A percentile compares a stretch with the other conserved stretches of the same genome.
Conservation (phyloP, 2,113 vertebrate species). For the Megalops atlanticus region DNA sequence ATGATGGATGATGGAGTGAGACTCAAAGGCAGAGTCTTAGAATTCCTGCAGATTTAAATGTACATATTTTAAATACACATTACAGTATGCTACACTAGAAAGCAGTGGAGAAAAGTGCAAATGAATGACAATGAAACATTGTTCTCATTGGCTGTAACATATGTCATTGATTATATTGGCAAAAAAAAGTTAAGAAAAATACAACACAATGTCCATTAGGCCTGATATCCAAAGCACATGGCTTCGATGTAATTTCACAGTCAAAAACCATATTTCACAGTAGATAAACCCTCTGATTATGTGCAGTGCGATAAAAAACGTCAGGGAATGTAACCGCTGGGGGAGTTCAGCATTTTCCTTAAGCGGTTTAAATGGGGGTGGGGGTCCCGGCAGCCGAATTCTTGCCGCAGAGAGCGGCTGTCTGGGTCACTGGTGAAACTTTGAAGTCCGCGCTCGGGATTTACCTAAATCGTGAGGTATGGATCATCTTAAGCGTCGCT, state of each 20-base stretch:
- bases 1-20: too few species aligned
- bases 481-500: constrained; percentile 55
- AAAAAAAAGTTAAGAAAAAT: too few species aligned
- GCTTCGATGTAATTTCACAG: constrained; percentile 47
- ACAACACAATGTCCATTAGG: too few species aligned
- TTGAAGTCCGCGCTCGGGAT: constrained; percentile 60
- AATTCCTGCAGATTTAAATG: neutral
- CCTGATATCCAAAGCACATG: too few species aligned
- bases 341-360: neutral
- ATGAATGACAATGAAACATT: neutral
- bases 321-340: neutral
- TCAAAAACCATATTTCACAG: constrained; percentile 45
- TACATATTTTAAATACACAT: neutral
- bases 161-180: neutral
- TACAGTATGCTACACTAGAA: neutral
- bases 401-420: constrained; percentile 43
- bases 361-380: constrained; percentile 41
- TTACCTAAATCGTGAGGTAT: constrained; percentile 60
- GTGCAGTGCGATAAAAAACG: constrained; percentile 29
- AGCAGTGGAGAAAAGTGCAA: neutral
- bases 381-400: constrained; percentile 42
- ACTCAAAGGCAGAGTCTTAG: constrained; percentile 1
- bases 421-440: constrained; percentile 51
- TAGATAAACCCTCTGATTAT: constrained; percentile 49
- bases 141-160: neutral